Conservation (phyloP, 2,797 vertebrate species). For the Cirrhinus molitorella region DNA sequence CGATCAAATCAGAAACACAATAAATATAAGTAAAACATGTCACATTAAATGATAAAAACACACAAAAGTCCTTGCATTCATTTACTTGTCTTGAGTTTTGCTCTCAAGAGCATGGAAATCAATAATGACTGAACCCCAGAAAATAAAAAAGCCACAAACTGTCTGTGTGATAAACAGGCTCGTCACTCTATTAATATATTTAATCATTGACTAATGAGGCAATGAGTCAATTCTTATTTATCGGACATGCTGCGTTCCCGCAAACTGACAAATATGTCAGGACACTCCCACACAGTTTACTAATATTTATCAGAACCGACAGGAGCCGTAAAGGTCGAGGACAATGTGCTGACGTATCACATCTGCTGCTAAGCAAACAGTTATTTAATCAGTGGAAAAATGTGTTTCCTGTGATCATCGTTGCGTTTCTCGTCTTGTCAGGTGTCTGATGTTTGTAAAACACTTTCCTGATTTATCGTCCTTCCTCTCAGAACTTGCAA, state of each 20-base stretch:
- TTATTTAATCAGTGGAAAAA: constrained; percentile 6
- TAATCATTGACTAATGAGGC: constrained; percentile 51
- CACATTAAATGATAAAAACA: background rate
- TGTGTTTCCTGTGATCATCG: background rate
- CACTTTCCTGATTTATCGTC: constrained; percentile 39
- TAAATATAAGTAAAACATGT: background rate
- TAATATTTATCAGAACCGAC: constrained; percentile 13
- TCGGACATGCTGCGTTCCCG: constrained; percentile 19
- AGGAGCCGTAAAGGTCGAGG: background rate
- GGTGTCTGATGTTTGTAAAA: background rate
- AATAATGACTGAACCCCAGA: constrained; percentile 20
- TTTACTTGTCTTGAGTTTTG: constrained; percentile 1
- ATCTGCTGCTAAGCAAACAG: background rate
- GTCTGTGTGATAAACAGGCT: constrained; percentile 24
- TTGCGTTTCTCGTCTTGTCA: background rate
- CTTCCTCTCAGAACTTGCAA: constrained; percentile 49
- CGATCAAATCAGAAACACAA: background rate
- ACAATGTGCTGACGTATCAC: constrained; percentile 24
- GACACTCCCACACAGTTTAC: constrained; percentile 41
- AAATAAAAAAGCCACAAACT: background rate
- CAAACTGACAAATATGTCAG: constrained; percentile 38
- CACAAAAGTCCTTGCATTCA: background rate
- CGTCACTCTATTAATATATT: constrained; percentile 43
- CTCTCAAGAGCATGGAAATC: constrained; percentile 10
- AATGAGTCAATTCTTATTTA: constrained; percentile 47